Percentiles rank a stretch among this genome's conserved stretches.
Evolutionary conservation across 1,140 invertebrate genomes (phyloP).

Genomic region (Caerostris darwini): DNA sequence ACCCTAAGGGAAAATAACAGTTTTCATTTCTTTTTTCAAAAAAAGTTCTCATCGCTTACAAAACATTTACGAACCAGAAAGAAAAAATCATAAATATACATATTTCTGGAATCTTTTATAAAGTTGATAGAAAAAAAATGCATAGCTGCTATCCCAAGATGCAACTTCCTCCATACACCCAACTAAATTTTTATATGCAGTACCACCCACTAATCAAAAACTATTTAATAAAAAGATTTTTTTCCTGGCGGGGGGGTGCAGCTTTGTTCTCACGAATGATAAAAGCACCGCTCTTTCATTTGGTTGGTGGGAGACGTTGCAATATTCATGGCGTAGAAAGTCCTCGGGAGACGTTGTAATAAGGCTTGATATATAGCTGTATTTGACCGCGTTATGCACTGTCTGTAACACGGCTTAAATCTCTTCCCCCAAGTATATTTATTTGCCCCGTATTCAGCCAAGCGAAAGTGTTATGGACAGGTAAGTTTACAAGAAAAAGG

Average conservation of each 20-base stretch:
- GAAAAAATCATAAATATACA: neutral
- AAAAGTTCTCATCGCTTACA: neutral
- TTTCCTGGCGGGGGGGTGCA: neutral
- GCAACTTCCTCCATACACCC: neutral
- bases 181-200: neutral
- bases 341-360: neutral
- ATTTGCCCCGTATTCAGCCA: constrained; percentile 56
- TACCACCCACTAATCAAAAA: constrained; percentile 10
- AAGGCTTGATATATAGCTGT: constrained; percentile 54
- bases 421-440: neutral
- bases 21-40: neutral
- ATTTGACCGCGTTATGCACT: constrained; percentile 55
- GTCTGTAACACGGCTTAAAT: constrained; percentile 60
- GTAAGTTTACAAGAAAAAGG: constrained; percentile 16
- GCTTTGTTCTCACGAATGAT: neutral
- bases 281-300: neutral
- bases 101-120: neutral
- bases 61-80: neutral
- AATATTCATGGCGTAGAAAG: neutral
- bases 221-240: neutral
- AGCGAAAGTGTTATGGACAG: constrained; percentile 56
- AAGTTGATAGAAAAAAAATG: neutral
- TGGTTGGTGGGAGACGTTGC: neutral
- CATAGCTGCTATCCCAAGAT: neutral
- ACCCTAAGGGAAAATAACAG: neutral